These are phyloP conservation scores for Danaus plexippus DNA, from an alignment of 1,140 invertebrate genomes.

Conservation along the genomic window DNA sequence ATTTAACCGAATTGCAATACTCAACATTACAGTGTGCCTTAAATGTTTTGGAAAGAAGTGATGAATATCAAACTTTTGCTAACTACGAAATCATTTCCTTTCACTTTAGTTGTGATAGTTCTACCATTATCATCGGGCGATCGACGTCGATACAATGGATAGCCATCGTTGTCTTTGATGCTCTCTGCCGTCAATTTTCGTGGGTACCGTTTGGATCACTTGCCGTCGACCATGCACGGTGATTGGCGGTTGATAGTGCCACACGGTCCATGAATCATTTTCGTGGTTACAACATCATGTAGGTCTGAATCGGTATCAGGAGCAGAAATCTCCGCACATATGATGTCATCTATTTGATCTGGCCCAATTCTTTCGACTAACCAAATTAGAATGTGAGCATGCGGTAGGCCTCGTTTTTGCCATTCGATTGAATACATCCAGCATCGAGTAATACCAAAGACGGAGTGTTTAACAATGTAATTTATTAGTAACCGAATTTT, in stretches of 20 bases:
- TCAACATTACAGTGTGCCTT: conserved; percentile 23
- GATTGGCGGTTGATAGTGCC: conserved; percentile 58
- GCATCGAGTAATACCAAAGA: conserved; percentile 22
- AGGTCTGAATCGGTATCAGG: conserved; percentile 45
- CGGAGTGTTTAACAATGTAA: conserved; percentile 15
- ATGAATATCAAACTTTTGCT: conserved; percentile 26
- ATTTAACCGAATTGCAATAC: no score
- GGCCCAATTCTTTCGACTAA: conserved; percentile 38
- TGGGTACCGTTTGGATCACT: conserved; percentile 56
- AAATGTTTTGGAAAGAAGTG: conserved; percentile 23
- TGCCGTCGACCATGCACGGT: conserved; percentile 67
- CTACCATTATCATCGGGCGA: conserved; percentile 21
- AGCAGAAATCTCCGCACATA: conserved; percentile 73
- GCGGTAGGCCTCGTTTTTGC: conserved; percentile 19
- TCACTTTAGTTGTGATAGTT: conserved; percentile 19
- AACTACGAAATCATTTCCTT: conserved; percentile 23
- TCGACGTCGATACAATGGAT: conserved; percentile 16
- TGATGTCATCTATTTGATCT: conserved; percentile 64
- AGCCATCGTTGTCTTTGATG: conserved; percentile 22
- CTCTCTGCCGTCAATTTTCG: conserved; percentile 26
- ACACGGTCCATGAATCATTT: conserved; percentile 67
- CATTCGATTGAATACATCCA: conserved; percentile 25
- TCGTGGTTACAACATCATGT: conserved; percentile 50
- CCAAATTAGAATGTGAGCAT: conserved; percentile 23
- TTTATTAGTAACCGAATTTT: conserved; percentile 22